Evolutionary conservation across 2,113 vertebrate genomes (phyloP).

Genomic region (Megaceryle maxima): DNA sequence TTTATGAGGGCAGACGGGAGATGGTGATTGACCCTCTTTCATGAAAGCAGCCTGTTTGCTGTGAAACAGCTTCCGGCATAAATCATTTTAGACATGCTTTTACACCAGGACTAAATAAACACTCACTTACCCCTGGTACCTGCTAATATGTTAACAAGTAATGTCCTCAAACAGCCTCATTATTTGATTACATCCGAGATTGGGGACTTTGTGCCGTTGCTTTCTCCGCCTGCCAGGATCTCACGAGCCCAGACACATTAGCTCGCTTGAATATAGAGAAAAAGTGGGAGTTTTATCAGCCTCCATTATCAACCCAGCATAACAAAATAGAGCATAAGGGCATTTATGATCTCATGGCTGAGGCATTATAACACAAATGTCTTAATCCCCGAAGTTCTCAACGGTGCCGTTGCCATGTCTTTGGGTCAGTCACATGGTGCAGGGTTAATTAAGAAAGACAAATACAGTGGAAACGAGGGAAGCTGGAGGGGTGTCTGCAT

Average conservation of each 20-base stretch:
- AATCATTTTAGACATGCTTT: slow-evolving; percentile 72
- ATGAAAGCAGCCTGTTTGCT: slow-evolving; percentile 69
- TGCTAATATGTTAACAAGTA: slow-evolving; percentile 73
- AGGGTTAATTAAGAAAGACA: slow-evolving; percentile 53
- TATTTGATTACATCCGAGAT: slow-evolving; percentile 65
- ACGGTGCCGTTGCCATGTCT: not conserved
- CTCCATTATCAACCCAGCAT: slow-evolving; percentile 42
- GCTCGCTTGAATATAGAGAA: slow-evolving; percentile 2
- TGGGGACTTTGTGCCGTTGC: slow-evolving; percentile 20
- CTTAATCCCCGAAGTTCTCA: slow-evolving; percentile 43
- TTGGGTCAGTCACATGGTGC: slow-evolving; percentile 30
- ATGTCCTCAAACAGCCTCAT: slow-evolving; percentile 69
- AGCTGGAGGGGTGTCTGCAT: not conserved
- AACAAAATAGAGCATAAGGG: slow-evolving; percentile 29
- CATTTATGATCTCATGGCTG: slow-evolving; percentile 59
- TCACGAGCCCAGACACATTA: slow-evolving; percentile 50
- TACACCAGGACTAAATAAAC: slow-evolving; percentile 70
- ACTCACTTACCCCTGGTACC: slow-evolving; percentile 70
- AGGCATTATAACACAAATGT: slow-evolving; percentile 4
- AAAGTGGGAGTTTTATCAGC: slow-evolving; percentile 61
- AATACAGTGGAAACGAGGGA: slow-evolving; percentile 13
- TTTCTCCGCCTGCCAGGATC: slow-evolving; percentile 28
- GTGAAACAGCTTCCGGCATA: slow-evolving; percentile 61
- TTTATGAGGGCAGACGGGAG: slow-evolving; percentile 63
- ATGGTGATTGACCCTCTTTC: slow-evolving; percentile 59